Evolutionary conservation across 2,113 vertebrate species (phyloP).

Genomic region (Paraplagusia blochii): DNA sequence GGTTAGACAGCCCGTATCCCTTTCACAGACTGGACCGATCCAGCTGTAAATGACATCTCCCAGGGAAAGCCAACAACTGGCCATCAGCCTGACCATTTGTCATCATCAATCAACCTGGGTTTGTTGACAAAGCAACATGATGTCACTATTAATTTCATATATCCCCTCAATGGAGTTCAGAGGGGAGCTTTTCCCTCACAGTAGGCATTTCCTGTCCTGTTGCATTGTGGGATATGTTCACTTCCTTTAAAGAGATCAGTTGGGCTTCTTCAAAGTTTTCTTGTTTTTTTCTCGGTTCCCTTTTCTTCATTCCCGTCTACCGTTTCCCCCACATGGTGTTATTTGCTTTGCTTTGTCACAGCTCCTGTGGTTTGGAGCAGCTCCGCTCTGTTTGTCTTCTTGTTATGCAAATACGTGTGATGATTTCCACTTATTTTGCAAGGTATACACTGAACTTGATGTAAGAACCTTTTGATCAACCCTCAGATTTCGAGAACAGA

Average conservation of each 20-base stretch:
- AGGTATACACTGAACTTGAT: slow-evolving; percentile 71
- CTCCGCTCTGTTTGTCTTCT: slow-evolving; percentile 58
- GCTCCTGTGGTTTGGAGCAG: slow-evolving; percentile 54
- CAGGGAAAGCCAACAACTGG: slow-evolving; percentile 76
- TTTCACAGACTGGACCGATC: slow-evolving; percentile 68
- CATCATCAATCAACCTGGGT: slow-evolving; percentile 82
- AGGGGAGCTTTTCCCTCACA: slow-evolving; percentile 74
- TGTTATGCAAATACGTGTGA: slow-evolving; percentile 68
- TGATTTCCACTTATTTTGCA: slow-evolving; percentile 71
- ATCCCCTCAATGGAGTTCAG: slow-evolving; percentile 75
- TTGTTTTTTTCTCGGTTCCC: slow-evolving; percentile 38
- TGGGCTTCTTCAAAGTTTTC: slow-evolving; percentile 63
- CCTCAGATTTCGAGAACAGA: slow-evolving; percentile 72
- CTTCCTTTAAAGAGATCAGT: slow-evolving; percentile 71
- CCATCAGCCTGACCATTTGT: slow-evolving; percentile 80
- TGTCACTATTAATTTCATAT: slow-evolving; percentile 87
- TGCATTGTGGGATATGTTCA: slow-evolving; percentile 72
- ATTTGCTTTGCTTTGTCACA: slow-evolving; percentile 67
- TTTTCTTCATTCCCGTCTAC: slow-evolving; percentile 58
- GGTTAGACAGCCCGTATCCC: slow-evolving; percentile 66
- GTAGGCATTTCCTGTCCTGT: slow-evolving; percentile 73
- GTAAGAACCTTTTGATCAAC: slow-evolving; percentile 77
- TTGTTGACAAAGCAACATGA: slow-evolving; percentile 85
- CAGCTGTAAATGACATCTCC: slow-evolving; percentile 72
- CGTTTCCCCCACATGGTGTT: slow-evolving; percentile 39